Base-by-base conservation (phyloP, 2,113 vertebrate species). In the Eonycteris spelaea region DNA sequence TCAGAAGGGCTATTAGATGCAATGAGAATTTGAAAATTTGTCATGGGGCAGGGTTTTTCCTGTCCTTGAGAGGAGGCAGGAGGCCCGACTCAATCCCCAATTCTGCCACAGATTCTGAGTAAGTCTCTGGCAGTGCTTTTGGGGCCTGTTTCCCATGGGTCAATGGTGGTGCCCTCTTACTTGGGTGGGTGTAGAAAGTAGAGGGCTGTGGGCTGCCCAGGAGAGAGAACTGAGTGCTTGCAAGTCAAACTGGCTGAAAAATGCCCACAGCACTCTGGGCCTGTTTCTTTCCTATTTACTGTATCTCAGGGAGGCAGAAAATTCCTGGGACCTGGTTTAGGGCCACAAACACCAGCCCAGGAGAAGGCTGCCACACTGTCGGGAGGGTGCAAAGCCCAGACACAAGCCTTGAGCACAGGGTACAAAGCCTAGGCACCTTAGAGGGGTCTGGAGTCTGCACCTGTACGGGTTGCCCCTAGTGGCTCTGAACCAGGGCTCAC, bases 111-210 rank as follows among this genome's bases (percentile, higher is more conserved):
- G 40, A 35, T 79, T 35, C 7, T 21, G 19, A 16, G 53, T 33
- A 16, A 57, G 51, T 51, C 61, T 63, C 71, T 24, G 21, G 51
- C 2, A 0, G 22, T 1, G 24, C n/a, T 22, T 6, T 48, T 48
- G 10, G 43, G 86, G 63, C 30, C 75, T 45, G 21, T 78, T 82
- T 43, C 74, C 57, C 65, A 24, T 35, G n/a, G 57, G 51, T 40
- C 75, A 30, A 0, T 0, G 24, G 55, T 28, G 26, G 21, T 15
- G 5, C 33, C n/a, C 21, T 59, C 40, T 7, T 59, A 4, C 8
- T 11, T n/a, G 40, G 35, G 24, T 22, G 55, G 67, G 28, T 18
- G 4, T 89, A 19, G 63, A 57, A 48, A 28, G 30, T 18, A 13
- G 63, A 82, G 40, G 68, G n/a, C 53, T 45, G 38, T 48, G 61